phyloP scores from a whole-genome alignment of 1,140 invertebrate species.

The Lordiphosa mommai region DNA sequence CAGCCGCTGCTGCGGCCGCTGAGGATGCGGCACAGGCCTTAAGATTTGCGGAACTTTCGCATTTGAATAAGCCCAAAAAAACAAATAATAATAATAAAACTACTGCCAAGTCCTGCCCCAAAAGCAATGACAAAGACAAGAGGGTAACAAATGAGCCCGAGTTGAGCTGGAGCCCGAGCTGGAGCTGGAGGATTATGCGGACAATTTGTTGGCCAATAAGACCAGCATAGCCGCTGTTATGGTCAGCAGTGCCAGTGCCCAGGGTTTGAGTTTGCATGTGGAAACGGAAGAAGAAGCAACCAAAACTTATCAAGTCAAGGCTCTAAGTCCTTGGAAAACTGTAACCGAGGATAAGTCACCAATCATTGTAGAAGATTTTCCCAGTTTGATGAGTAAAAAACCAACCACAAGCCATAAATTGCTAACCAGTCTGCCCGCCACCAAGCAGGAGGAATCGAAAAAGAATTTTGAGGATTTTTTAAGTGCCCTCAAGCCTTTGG shows the following conservation, averaged over 20 bases:
- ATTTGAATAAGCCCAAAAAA: slow-evolving; percentile 55
- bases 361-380: slow-evolving; percentile 18
- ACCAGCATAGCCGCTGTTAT: slow-evolving; percentile 42
- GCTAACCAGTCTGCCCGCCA: too few relatives aligned
- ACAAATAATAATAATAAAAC: slow-evolving; percentile 3
- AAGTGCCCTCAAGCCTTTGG: too few relatives aligned
- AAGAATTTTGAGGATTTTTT: slow-evolving; percentile 58
- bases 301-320: background rate
- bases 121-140: slow-evolving; percentile 20
- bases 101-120: background rate
- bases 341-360: slow-evolving; percentile 8
- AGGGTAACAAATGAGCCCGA: too few relatives aligned
- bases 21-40: slow-evolving; percentile 47
- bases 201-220: slow-evolving; percentile 45
- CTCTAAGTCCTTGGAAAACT: slow-evolving; percentile 18
- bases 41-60: slow-evolving; percentile 51
- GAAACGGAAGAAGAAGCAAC: slow-evolving; percentile 16
- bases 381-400: slow-evolving; percentile 22
- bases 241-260: slow-evolving; percentile 58
- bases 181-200: slow-evolving; percentile 47
- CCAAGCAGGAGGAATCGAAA: too few relatives aligned
- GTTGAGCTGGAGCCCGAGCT: slow-evolving; percentile 3
- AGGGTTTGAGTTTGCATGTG: slow-evolving; percentile 49
- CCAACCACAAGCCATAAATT: too few relatives aligned
- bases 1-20: slow-evolving; percentile 7